Percentiles rank a stretch among this genome's conserved stretches.
phyloP scores from a whole-genome alignment of 2,113 vertebrate genomes.

The Tragelaphus buxtoni region DNA sequence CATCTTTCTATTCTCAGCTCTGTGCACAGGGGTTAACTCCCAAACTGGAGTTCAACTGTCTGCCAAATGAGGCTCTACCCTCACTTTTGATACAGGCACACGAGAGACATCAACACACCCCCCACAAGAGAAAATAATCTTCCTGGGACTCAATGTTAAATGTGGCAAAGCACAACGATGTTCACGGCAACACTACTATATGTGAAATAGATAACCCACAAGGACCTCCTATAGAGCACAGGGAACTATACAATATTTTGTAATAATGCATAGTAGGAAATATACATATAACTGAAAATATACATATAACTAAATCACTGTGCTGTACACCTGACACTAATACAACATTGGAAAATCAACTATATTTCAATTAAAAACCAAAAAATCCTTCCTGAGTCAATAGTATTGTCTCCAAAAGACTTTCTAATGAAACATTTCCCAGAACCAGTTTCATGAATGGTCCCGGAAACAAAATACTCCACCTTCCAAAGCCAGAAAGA shows the following conservation, averaged over 20 bases:
- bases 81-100: background rate
- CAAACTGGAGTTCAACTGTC: background rate
- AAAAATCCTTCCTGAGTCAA: background rate
- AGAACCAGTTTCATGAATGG: background rate
- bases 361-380: background rate
- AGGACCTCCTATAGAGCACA: background rate
- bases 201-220: background rate
- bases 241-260: background rate
- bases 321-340: background rate
- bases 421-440: background rate
- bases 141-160: background rate
- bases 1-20: background rate
- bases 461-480: background rate
- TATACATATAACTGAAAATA: background rate
- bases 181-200: background rate
- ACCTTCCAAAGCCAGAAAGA: background rate
- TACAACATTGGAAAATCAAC: background rate
- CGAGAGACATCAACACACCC: background rate
- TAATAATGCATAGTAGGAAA: background rate
- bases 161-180: background rate
- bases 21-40: background rate
- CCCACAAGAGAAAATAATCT: background rate
- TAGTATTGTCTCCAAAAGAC: background rate
- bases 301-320: background rate
- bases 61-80: background rate